These are phyloP conservation scores for Portunus trituberculatus DNA, from an alignment of 1,140 invertebrate genomes.

Conservation along the genomic window DNA sequence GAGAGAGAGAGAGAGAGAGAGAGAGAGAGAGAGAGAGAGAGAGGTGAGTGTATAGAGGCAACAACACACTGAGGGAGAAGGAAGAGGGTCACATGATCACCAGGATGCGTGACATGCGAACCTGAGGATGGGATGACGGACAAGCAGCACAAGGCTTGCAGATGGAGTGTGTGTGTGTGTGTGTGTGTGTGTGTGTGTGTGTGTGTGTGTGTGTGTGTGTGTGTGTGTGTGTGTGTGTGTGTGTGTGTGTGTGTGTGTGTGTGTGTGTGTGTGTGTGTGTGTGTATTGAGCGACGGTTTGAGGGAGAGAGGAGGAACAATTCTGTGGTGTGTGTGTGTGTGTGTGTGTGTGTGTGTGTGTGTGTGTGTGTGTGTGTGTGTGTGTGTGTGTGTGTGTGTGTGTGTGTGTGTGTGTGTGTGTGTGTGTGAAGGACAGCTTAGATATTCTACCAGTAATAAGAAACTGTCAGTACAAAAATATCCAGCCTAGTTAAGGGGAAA, in stretches of 20 bases:
- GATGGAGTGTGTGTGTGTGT: conserved; percentile 15
- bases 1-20: not conserved
- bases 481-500: not conserved
- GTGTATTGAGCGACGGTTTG: conserved; percentile 30
- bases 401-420: conserved; percentile 33
- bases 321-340: not conserved
- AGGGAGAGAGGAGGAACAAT: not conserved
- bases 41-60: not conserved
- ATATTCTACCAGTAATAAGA: not conserved
- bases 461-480: not conserved
- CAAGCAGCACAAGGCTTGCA: conserved; percentile 4
- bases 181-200: conserved; percentile 20
- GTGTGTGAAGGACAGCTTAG: not conserved
- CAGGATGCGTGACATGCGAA: not conserved
- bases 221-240: conserved; percentile 6
- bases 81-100: not conserved
- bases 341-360: not conserved
- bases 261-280: conserved; percentile 55
- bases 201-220: conserved; percentile 20
- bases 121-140: not conserved
- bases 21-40: too few relatives aligned
- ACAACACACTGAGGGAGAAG: not conserved
- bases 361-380: conserved; percentile 18
- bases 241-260: conserved; percentile 45
- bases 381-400: conserved; percentile 6